A percentile compares a stretch with the other conserved stretches of the same genome.
These are phyloP conservation scores for Leptopilina clavipes DNA, from an alignment of 1,140 invertebrate species.

Conservation along the genomic window DNA sequence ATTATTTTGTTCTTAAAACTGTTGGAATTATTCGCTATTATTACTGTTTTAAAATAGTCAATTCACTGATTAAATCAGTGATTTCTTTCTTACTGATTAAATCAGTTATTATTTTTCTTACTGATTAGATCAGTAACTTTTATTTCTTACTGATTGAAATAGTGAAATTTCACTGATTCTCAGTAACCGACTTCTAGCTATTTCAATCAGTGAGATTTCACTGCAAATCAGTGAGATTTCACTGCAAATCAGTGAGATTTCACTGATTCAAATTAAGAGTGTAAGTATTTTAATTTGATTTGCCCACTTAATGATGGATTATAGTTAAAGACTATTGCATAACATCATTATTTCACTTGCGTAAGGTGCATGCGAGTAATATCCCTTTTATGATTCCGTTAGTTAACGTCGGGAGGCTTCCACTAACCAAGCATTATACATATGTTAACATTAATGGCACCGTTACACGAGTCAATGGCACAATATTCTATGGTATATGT, in stretches of 20 bases:
- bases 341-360: neutral
- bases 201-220: too few species aligned
- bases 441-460: slow-evolving; percentile 50
- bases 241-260: too few species aligned
- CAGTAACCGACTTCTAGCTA: too few species aligned
- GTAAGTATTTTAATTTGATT: neutral
- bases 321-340: neutral
- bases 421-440: slow-evolving; percentile 47
- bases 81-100: too few species aligned
- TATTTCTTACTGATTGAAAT: too few species aligned
- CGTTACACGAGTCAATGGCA: slow-evolving; percentile 50
- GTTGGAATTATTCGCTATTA: neutral
- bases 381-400: neutral
- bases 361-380: neutral
- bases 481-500: slow-evolving; percentile 46
- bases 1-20: too few species aligned
- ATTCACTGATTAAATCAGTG: neutral
- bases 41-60: neutral
- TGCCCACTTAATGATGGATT: neutral
- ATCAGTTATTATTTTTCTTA: neutral
- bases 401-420: slow-evolving; percentile 23
- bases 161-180: neutral
- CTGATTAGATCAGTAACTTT: neutral
- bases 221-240: too few species aligned
- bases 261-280: too few species aligned